These are phyloP conservation scores for Opisthocomus hoazin DNA, from an alignment of 2,113 vertebrate species.

Conservation along the genomic window DNA sequence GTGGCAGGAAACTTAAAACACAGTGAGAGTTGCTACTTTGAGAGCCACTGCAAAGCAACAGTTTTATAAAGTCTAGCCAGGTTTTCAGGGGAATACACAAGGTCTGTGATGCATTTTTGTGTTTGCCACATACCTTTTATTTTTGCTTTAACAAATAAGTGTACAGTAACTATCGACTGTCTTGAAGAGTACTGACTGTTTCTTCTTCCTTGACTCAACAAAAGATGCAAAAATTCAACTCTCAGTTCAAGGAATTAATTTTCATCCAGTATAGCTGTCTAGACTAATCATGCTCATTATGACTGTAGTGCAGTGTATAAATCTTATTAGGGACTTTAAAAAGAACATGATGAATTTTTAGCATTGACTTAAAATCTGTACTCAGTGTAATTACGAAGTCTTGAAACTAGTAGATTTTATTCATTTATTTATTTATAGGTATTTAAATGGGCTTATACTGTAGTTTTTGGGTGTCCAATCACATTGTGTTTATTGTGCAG, in stretches of 20 bases:
- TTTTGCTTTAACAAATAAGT: conserved; percentile 33
- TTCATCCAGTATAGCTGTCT: conserved; percentile 58
- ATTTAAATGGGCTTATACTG: background rate
- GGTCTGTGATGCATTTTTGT: background rate
- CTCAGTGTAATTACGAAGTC: background rate
- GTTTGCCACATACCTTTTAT: background rate
- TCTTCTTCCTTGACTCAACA: conserved; percentile 28
- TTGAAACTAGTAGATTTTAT: background rate
- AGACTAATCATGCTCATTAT: conserved; percentile 59
- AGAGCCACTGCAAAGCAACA: background rate
- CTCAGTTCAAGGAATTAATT: conserved; percentile 63
- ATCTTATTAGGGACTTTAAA: conserved; percentile 54
- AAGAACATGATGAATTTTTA: conserved; percentile 1
- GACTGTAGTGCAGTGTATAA: conserved; percentile 25
- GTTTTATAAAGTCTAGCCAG: background rate
- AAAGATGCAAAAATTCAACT: conserved; percentile 49
- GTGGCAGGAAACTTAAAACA: background rate
- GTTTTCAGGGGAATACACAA: background rate
- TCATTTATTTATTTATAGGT: background rate
- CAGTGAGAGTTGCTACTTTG: background rate
- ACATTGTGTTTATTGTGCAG: conserved; percentile 35
- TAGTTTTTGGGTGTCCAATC: background rate
- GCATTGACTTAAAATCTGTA: background rate
- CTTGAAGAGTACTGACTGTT: conserved; percentile 1
- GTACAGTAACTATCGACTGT: conserved; percentile 26